Evolutionary conservation across 2,113 vertebrate genomes (phyloP), one percentile per base, ranked within the genome.

Genomic region (Crypturellus undulatus): DNA sequence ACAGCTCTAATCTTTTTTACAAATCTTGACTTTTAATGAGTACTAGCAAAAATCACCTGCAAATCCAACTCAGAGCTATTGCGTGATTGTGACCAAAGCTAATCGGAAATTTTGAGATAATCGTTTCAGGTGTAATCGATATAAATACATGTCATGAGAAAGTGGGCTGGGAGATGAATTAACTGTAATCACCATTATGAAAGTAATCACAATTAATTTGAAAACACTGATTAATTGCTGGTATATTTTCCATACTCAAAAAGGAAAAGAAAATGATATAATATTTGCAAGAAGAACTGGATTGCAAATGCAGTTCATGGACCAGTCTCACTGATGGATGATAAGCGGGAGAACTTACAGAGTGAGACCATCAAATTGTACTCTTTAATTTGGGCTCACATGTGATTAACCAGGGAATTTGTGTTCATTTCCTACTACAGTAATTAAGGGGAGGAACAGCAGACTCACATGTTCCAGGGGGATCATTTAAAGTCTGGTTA

Each of bases 191-290:
- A 87, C 68, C 22, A 96, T 94, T 98, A 96, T 83, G 77, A 90
- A 97, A 95, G 45, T 95, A 98, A 97, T 97, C 87, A 95, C 95
- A 96, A 97, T 96, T 97, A 97, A 97, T 97, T 96, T 97, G 72
- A 96, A 97, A 97, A 96, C 79, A 93, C 72, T 93, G 81, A 98
- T 97, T 95, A 97, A 97, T 84, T 97, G 54, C 80, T 97, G 90
- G 40, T 63, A 95, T 83, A 71, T 42, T 96, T 96, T 89, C 73
- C 65, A 84, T 90, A 84, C 89, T 97, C 95, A 68, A 94, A 94
- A 96, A 38, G n/a, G 67, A 89, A 68, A 10, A 49, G 64, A 82
- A 91, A 78, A 45, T 69, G 87, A 85, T 64, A 73, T 5, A 94
- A 26, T 70, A 90, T 88, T 72, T 83, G 36, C 76, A 92, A 94